Evolutionary conservation across 2,113 vertebrate genomes (phyloP).

Genomic region (Clarias batrachus): DNA sequence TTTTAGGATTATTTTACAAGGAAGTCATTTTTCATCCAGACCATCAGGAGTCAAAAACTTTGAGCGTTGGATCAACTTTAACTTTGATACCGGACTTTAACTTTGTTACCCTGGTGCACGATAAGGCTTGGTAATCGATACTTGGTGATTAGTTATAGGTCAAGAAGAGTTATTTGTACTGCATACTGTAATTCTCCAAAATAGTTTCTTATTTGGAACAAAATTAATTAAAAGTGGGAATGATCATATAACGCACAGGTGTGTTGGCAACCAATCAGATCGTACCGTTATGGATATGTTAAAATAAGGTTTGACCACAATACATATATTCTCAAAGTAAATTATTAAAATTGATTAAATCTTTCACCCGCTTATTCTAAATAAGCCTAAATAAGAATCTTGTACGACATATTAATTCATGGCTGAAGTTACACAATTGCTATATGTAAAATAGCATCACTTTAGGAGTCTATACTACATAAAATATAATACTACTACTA

Average conservation of each 20-base stretch:
- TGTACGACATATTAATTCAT: background rate
- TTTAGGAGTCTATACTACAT: background rate
- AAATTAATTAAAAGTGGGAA: background rate
- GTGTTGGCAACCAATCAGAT: too few species aligned
- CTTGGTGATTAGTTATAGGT: constrained; percentile 5
- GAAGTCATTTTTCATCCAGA: background rate
- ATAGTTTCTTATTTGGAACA: background rate
- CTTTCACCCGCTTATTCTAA: background rate
- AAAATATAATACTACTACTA: background rate
- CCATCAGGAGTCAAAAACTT: background rate
- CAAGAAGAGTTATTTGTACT: constrained; percentile 1
- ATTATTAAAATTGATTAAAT: background rate
- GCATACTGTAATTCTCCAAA: background rate
- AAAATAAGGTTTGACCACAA: background rate
- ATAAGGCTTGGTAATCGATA: background rate
- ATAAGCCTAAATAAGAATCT: background rate
- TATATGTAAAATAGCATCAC: background rate
- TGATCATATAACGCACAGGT: too few species aligned
- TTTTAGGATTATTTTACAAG: background rate
- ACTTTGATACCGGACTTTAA: background rate
- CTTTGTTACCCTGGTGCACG: background rate
- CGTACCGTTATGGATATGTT: background rate
- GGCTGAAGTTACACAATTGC: background rate
- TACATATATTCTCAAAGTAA: background rate
- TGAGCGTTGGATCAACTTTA: background rate